Conservation (phyloP, 2,113 vertebrate genomes). For the Sardina pilchardus region DNA sequence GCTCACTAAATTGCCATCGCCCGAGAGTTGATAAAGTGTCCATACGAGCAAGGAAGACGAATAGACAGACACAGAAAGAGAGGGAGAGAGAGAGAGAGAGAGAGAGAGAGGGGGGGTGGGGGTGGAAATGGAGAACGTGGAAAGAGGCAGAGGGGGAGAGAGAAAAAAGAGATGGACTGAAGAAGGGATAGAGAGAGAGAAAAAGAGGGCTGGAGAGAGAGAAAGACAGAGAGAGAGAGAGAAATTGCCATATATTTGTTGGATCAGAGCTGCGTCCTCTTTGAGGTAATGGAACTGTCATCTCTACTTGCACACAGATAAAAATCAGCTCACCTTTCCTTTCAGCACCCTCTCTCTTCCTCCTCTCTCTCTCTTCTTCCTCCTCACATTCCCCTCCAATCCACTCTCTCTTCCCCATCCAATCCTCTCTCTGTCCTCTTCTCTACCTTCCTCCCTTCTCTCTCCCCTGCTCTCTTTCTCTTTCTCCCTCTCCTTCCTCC, state of each 20-base stretch:
- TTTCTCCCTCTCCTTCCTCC: slow-evolving; percentile 42
- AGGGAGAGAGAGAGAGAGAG: background rate
- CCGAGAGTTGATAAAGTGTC: background rate
- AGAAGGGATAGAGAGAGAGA: slow-evolving; percentile 3
- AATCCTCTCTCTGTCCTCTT: too few relatives aligned
- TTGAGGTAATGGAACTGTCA: slow-evolving; percentile 75
- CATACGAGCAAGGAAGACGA: background rate
- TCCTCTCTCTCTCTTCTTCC: background rate
- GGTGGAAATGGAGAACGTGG: background rate
- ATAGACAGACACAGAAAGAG: background rate
- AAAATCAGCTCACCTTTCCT: slow-evolving; percentile 53
- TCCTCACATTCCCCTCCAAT: too few relatives aligned
- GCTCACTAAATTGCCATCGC: background rate
- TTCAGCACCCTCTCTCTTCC: background rate
- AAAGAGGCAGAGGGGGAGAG: background rate
- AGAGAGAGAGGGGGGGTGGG: background rate
- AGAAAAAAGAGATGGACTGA: background rate
- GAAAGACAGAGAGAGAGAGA: background rate
- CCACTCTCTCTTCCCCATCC: slow-evolving; percentile 44
- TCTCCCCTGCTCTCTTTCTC: slow-evolving; percentile 45
- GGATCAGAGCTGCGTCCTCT: slow-evolving; percentile 61
- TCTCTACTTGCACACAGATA: slow-evolving; percentile 65
- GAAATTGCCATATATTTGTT: slow-evolving; percentile 53
- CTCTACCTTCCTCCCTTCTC: too few relatives aligned
- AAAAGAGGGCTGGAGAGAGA: background rate